A percentile compares a stretch with the other conserved stretches of the same genome.
These are phyloP conservation scores for Limosa lapponica DNA, from an alignment of 2,797 vertebrate genomes.

Conservation along the genomic window DNA sequence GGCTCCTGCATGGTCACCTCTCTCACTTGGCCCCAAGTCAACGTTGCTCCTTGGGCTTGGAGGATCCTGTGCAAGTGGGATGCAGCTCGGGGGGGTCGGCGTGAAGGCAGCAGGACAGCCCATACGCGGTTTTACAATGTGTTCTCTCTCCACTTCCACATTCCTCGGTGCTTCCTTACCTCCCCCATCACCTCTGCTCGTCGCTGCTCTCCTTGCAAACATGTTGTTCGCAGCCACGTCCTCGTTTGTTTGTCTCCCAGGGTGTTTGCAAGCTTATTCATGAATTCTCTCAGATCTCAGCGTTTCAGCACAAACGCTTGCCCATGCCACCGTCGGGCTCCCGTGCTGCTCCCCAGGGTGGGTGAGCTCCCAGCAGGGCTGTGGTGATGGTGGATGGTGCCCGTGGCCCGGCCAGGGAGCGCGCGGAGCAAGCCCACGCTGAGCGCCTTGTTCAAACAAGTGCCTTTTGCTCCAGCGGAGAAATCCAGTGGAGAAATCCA, in stretches of 20 bases:
- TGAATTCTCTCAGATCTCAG: not conserved
- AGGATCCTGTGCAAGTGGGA: not conserved
- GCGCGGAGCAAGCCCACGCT: fast-evolving
- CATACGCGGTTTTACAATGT: fast-evolving
- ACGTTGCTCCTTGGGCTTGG: not conserved
- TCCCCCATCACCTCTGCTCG: fast-evolving
- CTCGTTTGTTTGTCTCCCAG: not conserved
- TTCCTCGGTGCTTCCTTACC: fast-evolving
- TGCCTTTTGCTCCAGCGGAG: not conserved
- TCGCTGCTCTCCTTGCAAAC: not conserved
- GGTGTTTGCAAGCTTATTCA: fast-evolving
- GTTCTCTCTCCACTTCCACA: fast-evolving
- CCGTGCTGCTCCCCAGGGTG: fast-evolving
- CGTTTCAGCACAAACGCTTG: fast-evolving
- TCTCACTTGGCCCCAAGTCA: not conserved
- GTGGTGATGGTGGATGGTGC: fast-evolving
- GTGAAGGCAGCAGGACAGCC: not conserved
- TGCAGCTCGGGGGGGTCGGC: fast-evolving
- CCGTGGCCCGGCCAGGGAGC: fast-evolving
- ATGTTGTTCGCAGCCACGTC: fast-evolving
- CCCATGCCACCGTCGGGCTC: fast-evolving
- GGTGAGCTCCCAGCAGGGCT: fast-evolving
- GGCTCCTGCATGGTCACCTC: not conserved
- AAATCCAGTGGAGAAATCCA: not conserved
- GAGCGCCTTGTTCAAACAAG: fast-evolving